Evolutionary conservation across 2,888 invertebrate genomes (phyloP).

Genomic region (Xylocampa areola): DNA sequence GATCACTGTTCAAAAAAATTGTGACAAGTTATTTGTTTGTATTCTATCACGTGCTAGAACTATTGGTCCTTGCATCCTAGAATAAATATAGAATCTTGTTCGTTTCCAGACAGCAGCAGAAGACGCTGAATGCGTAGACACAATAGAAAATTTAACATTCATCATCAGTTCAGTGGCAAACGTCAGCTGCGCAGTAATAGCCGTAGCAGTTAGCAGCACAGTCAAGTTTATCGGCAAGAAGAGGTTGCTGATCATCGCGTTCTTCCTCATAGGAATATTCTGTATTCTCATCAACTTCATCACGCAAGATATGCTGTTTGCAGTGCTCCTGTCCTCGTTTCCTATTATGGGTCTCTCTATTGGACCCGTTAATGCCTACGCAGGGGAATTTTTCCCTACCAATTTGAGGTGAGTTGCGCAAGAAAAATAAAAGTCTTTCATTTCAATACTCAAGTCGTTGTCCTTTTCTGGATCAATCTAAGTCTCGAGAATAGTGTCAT

Average conservation of each 20-base stretch:
- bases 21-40: too few relatives aligned
- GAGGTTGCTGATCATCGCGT: slow-evolving; percentile 71
- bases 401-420: slow-evolving; percentile 75
- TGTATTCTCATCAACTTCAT: slow-evolving; percentile 79
- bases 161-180: slow-evolving; percentile 77
- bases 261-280: slow-evolving; percentile 73
- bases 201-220: slow-evolving; percentile 72
- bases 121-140: slow-evolving; percentile 72
- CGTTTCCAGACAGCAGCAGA: slow-evolving; percentile 69
- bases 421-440: too few relatives aligned
- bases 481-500: too few relatives aligned
- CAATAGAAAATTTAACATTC: slow-evolving; percentile 77
- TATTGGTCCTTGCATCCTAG: too few relatives aligned
- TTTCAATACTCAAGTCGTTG: too few relatives aligned
- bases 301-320: slow-evolving; percentile 76
- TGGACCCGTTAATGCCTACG: slow-evolving; percentile 84
- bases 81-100: background rate
- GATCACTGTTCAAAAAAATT: too few relatives aligned
- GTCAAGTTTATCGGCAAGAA: slow-evolving; percentile 83
- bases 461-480: too few relatives aligned
- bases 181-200: slow-evolving; percentile 73
- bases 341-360: slow-evolving; percentile 77
- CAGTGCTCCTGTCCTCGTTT: slow-evolving; percentile 76
- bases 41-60: too few relatives aligned
- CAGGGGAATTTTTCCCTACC: slow-evolving; percentile 85